A percentile compares a stretch with the other conserved stretches of the same genome.
Evolutionary conservation across 2,797 vertebrate genomes (phyloP).

Genomic region (Crotalus adamanteus): DNA sequence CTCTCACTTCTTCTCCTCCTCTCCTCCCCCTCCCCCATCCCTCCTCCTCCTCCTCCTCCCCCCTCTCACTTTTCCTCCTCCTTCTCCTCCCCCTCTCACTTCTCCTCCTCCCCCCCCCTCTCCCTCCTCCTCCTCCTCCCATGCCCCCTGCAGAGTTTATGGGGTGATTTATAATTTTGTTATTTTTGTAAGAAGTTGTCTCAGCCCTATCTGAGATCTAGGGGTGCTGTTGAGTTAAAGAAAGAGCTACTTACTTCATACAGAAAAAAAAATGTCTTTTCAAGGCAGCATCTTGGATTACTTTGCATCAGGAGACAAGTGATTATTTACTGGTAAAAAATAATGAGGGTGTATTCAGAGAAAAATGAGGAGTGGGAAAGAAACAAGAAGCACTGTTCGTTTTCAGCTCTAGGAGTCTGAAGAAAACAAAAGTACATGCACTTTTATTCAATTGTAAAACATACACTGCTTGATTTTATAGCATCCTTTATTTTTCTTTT

Average conservation of each 20-base stretch:
- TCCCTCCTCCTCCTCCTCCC: too few relatives aligned
- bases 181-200: neutral
- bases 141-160: neutral
- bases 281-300: neutral
- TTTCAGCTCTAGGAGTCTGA: too few relatives aligned
- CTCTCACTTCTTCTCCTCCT: too few relatives aligned
- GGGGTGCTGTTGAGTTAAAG: neutral
- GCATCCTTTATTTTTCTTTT: too few relatives aligned
- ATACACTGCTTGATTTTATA: too few relatives aligned
- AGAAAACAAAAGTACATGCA: too few relatives aligned
- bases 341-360: neutral
- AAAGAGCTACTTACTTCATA: neutral
- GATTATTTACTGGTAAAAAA: neutral
- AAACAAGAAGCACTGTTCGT: too few relatives aligned
- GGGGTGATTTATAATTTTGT: neutral
- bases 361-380: neutral
- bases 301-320: neutral
- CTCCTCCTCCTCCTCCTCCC: too few relatives aligned
- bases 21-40: too few relatives aligned
- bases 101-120: too few relatives aligned
- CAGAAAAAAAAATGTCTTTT: neutral
- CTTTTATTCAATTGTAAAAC: too few relatives aligned
- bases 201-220: neutral
- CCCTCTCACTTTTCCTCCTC: rapidly evolving
- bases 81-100: neutral